These are phyloP conservation scores for Anastrepha obliqua DNA, from an alignment of 1,140 invertebrate genomes.

Conservation along the genomic window DNA sequence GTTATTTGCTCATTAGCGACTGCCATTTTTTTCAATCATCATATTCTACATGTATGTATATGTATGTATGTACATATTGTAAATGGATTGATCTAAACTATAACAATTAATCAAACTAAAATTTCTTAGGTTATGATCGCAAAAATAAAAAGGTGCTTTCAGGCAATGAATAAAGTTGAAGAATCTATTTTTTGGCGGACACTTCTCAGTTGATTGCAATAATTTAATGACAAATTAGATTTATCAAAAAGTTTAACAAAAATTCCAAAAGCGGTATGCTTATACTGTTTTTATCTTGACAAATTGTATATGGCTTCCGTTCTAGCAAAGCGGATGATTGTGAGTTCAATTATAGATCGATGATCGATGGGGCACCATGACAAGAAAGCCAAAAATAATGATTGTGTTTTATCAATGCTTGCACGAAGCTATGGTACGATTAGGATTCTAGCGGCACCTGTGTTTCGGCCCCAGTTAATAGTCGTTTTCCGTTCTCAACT, in stretches of 20 bases:
- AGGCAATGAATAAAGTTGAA: no score
- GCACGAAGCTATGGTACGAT: no score
- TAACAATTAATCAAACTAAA: no score
- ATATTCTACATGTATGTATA: background rate
- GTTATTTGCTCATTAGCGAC: background rate
- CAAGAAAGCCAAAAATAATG: background rate
- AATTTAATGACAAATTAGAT: background rate
- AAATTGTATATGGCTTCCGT: no score
- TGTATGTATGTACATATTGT: background rate
- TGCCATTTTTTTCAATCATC: background rate
- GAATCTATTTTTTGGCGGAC: background rate
- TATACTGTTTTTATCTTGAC: background rate
- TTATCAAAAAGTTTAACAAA: background rate
- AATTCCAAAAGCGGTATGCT: no score
- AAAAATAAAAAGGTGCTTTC: background rate
- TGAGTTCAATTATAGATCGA: background rate
- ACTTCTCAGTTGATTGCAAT: background rate
- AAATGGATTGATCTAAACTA: background rate
- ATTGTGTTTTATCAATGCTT: no score
- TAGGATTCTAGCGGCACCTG: no score
- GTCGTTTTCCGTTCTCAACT: no score
- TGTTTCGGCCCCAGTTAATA: no score
- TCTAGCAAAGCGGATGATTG: no score
- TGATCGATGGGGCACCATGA: background rate
- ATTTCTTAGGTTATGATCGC: background rate